These are phyloP conservation scores for Drosophila quinaria DNA, from an alignment of 2,888 invertebrate species.

Conservation along the genomic window DNA sequence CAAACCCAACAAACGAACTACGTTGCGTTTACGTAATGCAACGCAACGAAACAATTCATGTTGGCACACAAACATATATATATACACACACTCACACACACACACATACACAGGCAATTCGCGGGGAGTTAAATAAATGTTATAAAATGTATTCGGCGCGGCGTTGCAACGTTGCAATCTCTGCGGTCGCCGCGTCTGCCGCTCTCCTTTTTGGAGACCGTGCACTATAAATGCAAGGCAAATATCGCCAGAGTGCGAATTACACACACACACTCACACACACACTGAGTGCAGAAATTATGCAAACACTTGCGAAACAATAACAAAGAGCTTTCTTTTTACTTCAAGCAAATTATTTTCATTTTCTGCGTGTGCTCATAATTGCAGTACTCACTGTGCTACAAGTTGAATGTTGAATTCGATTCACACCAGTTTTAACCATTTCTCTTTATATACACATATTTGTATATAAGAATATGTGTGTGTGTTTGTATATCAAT, in stretches of 20 bases:
- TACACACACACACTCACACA: slow-evolving; percentile 13
- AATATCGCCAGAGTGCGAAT: slow-evolving; percentile 37
- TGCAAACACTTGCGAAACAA: slow-evolving; percentile 1
- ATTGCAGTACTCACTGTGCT: slow-evolving; percentile 31
- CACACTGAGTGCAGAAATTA: slow-evolving; percentile 28
- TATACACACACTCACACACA: slow-evolving; percentile 6
- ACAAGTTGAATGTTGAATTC: slow-evolving; percentile 19
- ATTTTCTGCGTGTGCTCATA: background rate
- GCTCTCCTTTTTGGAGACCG: slow-evolving; percentile 15
- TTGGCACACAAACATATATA: slow-evolving; percentile 18
- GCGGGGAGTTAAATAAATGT: slow-evolving; percentile 57
- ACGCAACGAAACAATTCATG: slow-evolving; percentile 61
- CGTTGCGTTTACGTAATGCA: slow-evolving; percentile 70
- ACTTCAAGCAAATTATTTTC: background rate
- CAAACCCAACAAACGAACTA: slow-evolving; percentile 41
- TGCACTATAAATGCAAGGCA: slow-evolving; percentile 69
- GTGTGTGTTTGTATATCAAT: slow-evolving; percentile 73
- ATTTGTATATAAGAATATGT: slow-evolving; percentile 34
- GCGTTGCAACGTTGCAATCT: slow-evolving; percentile 52
- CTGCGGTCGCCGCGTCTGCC: slow-evolving; percentile 55
- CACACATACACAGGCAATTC: slow-evolving; percentile 11
- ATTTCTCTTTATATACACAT: slow-evolving; percentile 29
- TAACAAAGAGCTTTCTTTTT: background rate
- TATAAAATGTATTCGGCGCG: slow-evolving; percentile 68
- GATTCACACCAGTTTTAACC: slow-evolving; percentile 32